Base-by-base conservation (phyloP, 2,113 vertebrate genomes). In the Tetraodon nigroviridis region DNA sequence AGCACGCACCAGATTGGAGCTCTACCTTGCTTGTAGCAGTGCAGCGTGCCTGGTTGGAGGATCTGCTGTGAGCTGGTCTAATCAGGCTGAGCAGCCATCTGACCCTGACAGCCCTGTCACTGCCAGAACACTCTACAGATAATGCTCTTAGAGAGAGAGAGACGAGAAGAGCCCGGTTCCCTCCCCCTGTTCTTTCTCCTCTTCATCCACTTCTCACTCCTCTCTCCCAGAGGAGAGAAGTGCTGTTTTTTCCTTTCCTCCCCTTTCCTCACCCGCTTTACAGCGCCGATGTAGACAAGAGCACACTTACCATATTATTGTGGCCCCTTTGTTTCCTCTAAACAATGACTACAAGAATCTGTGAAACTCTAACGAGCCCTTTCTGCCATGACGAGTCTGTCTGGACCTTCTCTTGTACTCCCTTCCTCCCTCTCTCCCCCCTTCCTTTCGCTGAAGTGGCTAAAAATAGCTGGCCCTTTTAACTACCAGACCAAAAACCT, bases 51-150 rank as follows among this genome's bases (percentile, higher is more conserved):
- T 53, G 50, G 61, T 69, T 71, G 46, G 71, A 78, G 75, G 79
- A 84, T 87, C 83, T 83, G 73, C 84, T 70, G 78, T 83, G 86
- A 88, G 84, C 86, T 81, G 81, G 73, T 86, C 82, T 87, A 87
- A 88, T 87, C 84, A 86, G 86, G 86, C 84, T 86, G 82, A 86
- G 80, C 79, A 71, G 79, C 82, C 83, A 86, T 81, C 82, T 88
- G 86, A 88, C 84, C 86, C 84, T 87, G 84, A 87, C 84, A 86
- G 78, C 65, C 83, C 84, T 83, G 86, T 88, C 86, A 88, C 83
- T 64, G 82, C 44, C 86, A 87, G 84, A 87, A 87, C 71, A 75
- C 84, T 82, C 84, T 57, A 82, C 64, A 78, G 78, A 75, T 87
- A 87, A 87, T 86, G 80, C 86, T 88, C 86, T 88, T 88, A 85